Evolutionary conservation across 2,888 invertebrate genomes (phyloP).

Genomic region (Campopleginae sp.): DNA sequence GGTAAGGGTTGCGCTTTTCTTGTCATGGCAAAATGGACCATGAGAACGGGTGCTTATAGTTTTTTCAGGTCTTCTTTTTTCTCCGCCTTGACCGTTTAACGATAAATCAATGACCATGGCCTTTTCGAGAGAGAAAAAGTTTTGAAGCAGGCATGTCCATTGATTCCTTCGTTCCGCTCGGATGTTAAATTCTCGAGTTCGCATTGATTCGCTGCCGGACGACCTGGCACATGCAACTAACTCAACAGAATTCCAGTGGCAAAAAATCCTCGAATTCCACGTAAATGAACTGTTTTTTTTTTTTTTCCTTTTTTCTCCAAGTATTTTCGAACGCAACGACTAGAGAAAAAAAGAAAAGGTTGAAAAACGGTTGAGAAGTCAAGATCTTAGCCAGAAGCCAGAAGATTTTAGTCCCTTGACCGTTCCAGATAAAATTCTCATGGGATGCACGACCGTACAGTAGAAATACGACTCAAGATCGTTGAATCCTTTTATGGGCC

Average conservation of each 20-base stretch:
- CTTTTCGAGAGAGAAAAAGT: conserved; percentile 3
- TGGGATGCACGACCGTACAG: conserved; percentile 26
- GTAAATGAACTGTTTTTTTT: conserved; percentile 7
- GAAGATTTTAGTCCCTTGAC: conserved; percentile 35
- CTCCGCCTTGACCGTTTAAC: conserved; percentile 65
- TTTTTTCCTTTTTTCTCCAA: not conserved
- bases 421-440: conserved; percentile 49
- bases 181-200: conserved; percentile 25
- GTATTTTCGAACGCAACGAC: not conserved
- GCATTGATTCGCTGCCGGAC: conserved; percentile 29
- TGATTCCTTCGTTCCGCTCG: conserved; percentile 46
- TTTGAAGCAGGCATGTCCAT: conserved; percentile 30
- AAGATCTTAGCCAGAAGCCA: conserved; percentile 30
- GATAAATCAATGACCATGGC: conserved; percentile 73
- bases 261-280: conserved; percentile 23
- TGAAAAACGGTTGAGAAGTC: conserved; percentile 37
- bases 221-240: not conserved
- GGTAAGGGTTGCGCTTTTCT: conserved; percentile 76
- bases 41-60: conserved; percentile 28
- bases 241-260: conserved; percentile 11
- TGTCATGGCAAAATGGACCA: conserved; percentile 41
- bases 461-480: conserved; percentile 18
- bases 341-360: conserved; percentile 19
- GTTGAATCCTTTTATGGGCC: conserved; percentile 57
- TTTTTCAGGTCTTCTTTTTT: conserved; percentile 40